These are phyloP conservation scores for Oncorhynchus keta DNA, from an alignment of 2,113 vertebrate genomes.

Conservation along the genomic window DNA sequence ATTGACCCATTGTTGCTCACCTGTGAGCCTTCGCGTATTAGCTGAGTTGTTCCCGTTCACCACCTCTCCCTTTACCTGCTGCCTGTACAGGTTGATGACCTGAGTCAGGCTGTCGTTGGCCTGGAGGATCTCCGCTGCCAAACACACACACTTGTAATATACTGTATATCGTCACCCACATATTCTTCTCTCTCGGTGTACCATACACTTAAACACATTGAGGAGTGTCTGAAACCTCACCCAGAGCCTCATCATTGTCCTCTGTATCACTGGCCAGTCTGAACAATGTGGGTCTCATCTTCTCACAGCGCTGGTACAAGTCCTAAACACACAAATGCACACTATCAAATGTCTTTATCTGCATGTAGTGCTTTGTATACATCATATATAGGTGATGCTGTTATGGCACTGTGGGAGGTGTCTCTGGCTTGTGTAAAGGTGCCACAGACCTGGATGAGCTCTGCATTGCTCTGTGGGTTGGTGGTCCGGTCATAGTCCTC, in stretches of 20 bases:
- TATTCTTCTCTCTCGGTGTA: slow-evolving; percentile 72
- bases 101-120: slow-evolving; percentile 97
- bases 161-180: slow-evolving; percentile 56
- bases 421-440: background rate
- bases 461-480: slow-evolving; percentile 76
- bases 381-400: background rate
- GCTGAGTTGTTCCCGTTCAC: slow-evolving; percentile 82
- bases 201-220: background rate
- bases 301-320: slow-evolving; percentile 95
- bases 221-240: slow-evolving; percentile 69
- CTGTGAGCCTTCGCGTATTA: slow-evolving; percentile 68
- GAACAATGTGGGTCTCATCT: slow-evolving; percentile 97
- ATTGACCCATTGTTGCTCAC: slow-evolving; percentile 49
- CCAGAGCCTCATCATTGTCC: slow-evolving; percentile 96
- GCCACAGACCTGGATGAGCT: slow-evolving; percentile 86
- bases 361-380: background rate
- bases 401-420: background rate
- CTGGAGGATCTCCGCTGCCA: slow-evolving; percentile 93
- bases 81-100: slow-evolving; percentile 95
- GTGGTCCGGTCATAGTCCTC: slow-evolving; percentile 80
- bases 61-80: slow-evolving; percentile 90
- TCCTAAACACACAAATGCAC: slow-evolving; percentile 83
- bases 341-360: slow-evolving; percentile 4
- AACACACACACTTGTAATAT: slow-evolving; percentile 41
- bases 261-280: slow-evolving; percentile 96